Evolutionary conservation across 2,888 invertebrate genomes (phyloP).

Genomic region (Lasioglossum leucozonium): DNA sequence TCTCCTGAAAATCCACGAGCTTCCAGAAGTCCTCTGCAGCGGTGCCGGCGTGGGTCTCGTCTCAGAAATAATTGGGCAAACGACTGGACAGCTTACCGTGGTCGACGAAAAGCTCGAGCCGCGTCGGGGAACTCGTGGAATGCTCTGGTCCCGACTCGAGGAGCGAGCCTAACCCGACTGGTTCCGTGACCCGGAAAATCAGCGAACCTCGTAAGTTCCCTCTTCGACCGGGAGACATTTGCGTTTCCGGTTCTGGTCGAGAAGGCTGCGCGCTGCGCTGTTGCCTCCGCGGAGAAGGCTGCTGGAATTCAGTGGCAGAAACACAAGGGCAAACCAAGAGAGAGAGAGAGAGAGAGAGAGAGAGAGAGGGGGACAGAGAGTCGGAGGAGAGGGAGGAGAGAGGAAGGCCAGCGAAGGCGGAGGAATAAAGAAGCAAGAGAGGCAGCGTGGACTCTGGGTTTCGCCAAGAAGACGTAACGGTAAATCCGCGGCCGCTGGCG

Average conservation of each 20-base stretch:
- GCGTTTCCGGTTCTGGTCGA: constrained; percentile 54
- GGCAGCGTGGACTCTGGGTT: constrained; percentile 77
- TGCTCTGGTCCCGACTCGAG: neutral
- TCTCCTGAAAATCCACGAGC: neutral
- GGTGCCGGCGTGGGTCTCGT: neutral
- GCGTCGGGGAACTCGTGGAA: neutral
- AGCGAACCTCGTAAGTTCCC: constrained; percentile 20
- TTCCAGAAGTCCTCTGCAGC: neutral
- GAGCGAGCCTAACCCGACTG: neutral
- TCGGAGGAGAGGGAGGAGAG: constrained; percentile 30
- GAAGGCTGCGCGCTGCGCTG: constrained; percentile 43
- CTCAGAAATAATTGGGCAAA: neutral
- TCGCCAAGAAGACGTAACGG: constrained; percentile 84
- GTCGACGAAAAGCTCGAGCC: neutral
- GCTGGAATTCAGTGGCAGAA: constrained; percentile 66
- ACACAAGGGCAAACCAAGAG: constrained; percentile 31
- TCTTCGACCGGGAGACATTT: constrained; percentile 21
- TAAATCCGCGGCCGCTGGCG: constrained; percentile 84
- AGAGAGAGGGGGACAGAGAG: constrained; percentile 24
- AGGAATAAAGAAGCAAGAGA: constrained; percentile 40
- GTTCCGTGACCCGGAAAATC: constrained; percentile 49
- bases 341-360: neutral
- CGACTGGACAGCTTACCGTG: neutral
- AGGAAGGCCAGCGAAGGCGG: neutral
- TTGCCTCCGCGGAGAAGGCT: constrained; percentile 4